Evolutionary conservation across 1,140 invertebrate genomes (phyloP).

Genomic region (Caenorhabditis inopinata): DNA sequence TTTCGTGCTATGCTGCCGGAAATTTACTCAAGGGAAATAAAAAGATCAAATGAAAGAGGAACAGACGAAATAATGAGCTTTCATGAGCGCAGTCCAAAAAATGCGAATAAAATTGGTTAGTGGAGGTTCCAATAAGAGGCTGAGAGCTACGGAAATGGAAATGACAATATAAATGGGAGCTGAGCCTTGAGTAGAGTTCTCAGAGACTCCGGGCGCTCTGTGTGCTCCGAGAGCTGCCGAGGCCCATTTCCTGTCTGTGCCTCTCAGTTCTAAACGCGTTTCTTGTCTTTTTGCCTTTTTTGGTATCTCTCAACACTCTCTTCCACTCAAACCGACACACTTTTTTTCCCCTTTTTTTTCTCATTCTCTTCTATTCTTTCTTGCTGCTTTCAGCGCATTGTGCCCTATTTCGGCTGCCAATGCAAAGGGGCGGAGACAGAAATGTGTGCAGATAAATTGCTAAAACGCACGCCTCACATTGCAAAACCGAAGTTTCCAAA

Average conservation of each 20-base stretch:
- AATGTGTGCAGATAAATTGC: not conserved
- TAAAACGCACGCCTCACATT: not conserved
- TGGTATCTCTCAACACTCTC: slow-evolving; percentile 1
- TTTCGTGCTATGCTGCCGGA: not conserved
- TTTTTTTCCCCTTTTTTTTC: slow-evolving; percentile 15
- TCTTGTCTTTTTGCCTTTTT: not conserved
- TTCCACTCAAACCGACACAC: slow-evolving; percentile 14
- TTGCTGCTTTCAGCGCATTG: not conserved
- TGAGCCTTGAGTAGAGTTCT: slow-evolving; percentile 15
- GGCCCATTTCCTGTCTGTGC: not conserved
- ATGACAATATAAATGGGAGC: slow-evolving; percentile 22
- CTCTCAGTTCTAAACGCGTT: not conserved
- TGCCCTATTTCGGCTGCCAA: not conserved
- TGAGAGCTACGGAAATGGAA: slow-evolving; percentile 29
- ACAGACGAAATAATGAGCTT: slow-evolving; percentile 28
- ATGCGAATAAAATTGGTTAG: slow-evolving; percentile 9
- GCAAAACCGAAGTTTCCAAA: not conserved
- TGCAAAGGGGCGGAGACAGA: not conserved
- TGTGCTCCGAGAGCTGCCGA: slow-evolving; percentile 10
- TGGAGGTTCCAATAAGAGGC: not conserved
- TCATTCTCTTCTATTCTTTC: slow-evolving; percentile 18
- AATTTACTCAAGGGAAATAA: not conserved
- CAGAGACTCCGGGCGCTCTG: slow-evolving; percentile 7
- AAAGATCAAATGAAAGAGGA: not conserved
- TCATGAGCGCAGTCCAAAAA: slow-evolving; percentile 7